Evolutionary conservation across 2,113 vertebrate species (phyloP).

Genomic region (Cyprinodon brontotheroides): DNA sequence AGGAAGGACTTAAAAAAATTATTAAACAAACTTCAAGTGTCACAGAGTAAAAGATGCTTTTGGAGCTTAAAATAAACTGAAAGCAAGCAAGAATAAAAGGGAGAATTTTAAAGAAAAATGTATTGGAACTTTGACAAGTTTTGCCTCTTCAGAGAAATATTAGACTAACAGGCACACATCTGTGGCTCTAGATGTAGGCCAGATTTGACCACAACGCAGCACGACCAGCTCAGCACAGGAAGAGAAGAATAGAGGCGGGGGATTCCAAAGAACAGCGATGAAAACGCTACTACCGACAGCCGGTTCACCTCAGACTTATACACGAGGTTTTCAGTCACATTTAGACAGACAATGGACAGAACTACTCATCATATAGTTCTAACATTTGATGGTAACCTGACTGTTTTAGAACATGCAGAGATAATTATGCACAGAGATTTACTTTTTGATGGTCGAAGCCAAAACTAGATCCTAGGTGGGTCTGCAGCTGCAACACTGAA

Average conservation of each 20-base stretch:
- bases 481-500: too few species aligned
- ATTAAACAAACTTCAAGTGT: conserved; percentile 31
- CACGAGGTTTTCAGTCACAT: not conserved
- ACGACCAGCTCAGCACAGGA: conserved; percentile 20
- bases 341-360: not conserved
- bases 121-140: not conserved
- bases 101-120: not conserved
- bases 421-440: too few species aligned
- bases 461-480: too few species aligned
- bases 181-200: not conserved
- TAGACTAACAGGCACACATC: not conserved
- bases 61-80: not conserved
- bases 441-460: too few species aligned
- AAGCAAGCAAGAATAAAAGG: not conserved
- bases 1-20: conserved; percentile 4
- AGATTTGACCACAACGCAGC: not conserved
- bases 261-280: conserved; percentile 8
- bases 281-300: not conserved
- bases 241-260: not conserved
- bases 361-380: not conserved
- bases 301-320: not conserved
- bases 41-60: not conserved
- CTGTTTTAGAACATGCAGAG: too few species aligned
- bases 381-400: not conserved
- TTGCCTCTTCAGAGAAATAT: not conserved